Base-by-base conservation (phyloP, 2,797 vertebrate genomes). In the Rhabdophis nuchalis region DNA sequence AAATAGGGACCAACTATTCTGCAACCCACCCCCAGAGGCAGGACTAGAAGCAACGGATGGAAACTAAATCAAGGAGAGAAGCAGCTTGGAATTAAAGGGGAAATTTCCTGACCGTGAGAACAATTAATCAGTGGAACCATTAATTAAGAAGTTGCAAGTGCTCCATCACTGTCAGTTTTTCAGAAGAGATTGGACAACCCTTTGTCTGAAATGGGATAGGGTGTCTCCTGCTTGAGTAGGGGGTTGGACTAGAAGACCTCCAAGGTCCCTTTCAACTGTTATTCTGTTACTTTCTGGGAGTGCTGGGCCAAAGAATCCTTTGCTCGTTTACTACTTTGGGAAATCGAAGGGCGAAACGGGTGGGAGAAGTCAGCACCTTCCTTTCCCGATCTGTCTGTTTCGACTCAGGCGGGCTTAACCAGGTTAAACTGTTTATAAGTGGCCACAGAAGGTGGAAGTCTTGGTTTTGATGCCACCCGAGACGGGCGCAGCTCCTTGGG, bases 11-110 rank as follows among this genome's bases (percentile, higher is more conserved):
- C 32, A 68, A 0, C n/a, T 16, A 7, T 68, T 68, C 14, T 68
- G 5, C 64, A 68, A 32, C 12, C 3, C 10, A 5, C 25, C 60
- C 0, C 60, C 0, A 0, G 29, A 2, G 60, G 60, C 27, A 29
- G 27, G 27, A 61, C 27, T 29, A 25, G 27, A 29, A 61, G 27
- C 60, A 61, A 3, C 0, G 27, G 60, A 1, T 61, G 60, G 60
- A 29, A 61, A 61, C 60, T 61, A 61, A 61, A 61, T 0, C 60
- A 12, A 29, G 60, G 11, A 29, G 60, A 29, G 27, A 61, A 29
- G 60, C 60, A 29, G 11, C 60, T 1, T 61, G 0, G 27, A 64
- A 36, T 0, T 32, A 1, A 1, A 68, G n/a, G n/a, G 18, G n/a
- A 36, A 68, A 32, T 0, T 36, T 68, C n/a, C 14, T 68, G 14